Percentiles rank a stretch among this genome's conserved stretches.
These are phyloP conservation scores for Cyclophora albipunctata DNA, from an alignment of 2,888 invertebrate species.

Conservation along the genomic window DNA sequence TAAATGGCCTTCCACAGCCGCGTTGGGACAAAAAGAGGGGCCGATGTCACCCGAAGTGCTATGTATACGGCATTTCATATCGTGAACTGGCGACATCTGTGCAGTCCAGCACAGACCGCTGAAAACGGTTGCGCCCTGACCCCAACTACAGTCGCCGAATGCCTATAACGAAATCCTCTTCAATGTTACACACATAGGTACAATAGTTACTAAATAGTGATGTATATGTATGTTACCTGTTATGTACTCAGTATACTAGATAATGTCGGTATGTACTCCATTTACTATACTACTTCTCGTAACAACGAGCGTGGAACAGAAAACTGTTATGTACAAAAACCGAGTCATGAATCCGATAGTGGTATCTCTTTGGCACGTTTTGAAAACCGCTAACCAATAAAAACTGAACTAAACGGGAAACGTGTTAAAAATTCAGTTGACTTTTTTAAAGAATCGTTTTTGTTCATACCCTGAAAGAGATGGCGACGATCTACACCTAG, in stretches of 20 bases:
- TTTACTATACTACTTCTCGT: too few species aligned
- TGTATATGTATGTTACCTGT: too few species aligned
- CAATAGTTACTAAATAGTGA: too few species aligned
- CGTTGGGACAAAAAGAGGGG: constrained; percentile 63
- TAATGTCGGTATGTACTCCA: too few species aligned
- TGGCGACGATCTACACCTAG: too few species aligned
- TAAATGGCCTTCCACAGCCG: constrained; percentile 67
- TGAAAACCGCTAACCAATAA: constrained; percentile 19
- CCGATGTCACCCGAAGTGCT: constrained; percentile 61
- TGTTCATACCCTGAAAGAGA: background rate
- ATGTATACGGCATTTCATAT: constrained; percentile 61
- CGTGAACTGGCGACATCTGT: constrained; percentile 62
- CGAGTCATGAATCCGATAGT: background rate
- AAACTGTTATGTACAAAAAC: too few species aligned
- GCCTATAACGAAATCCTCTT: too few species aligned
- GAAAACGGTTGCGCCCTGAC: constrained; percentile 6
- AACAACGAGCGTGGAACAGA: too few species aligned
- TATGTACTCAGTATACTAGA: too few species aligned
- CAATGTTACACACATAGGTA: too few species aligned
- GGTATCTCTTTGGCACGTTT: constrained; percentile 19
- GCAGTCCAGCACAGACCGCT: constrained; percentile 27
- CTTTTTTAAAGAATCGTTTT: constrained; percentile 16
- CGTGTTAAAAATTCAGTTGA: constrained; percentile 21
- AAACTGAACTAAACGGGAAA: constrained; percentile 16
- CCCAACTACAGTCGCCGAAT: too few species aligned